Conservation (phyloP, 2,888 invertebrate species). For the Mythimna pallens region DNA sequence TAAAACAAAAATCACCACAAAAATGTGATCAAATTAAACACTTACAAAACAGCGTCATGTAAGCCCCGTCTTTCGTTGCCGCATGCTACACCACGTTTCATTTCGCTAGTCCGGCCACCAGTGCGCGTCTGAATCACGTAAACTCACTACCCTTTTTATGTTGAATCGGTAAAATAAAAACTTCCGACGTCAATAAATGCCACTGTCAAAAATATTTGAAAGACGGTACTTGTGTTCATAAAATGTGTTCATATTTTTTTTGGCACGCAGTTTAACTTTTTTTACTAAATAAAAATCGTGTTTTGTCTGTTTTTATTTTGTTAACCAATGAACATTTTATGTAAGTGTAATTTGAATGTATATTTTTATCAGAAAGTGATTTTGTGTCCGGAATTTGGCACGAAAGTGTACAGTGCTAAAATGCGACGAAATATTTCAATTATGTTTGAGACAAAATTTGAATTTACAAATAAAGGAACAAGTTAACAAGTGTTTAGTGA, state of each 20-base stretch:
- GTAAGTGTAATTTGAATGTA: not conserved
- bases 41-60: conserved; percentile 62
- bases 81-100: conserved; percentile 45
- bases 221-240: too few relatives aligned
- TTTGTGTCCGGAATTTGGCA: not conserved
- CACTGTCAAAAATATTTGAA: not conserved
- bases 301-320: not conserved
- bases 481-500: not conserved
- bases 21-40: too few relatives aligned
- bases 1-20: too few relatives aligned
- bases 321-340: not conserved
- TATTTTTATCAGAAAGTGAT: not conserved
- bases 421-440: not conserved
- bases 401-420: not conserved
- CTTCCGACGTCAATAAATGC: not conserved
- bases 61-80: conserved; percentile 53
- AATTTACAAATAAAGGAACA: not conserved
- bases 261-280: not conserved
- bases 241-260: not conserved
- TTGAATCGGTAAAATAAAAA: not conserved
- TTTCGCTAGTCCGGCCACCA: conserved; percentile 29
- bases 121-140: conserved; percentile 42
- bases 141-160: conserved; percentile 23
- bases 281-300: not conserved
- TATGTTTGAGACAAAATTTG: not conserved